phyloP scores from a whole-genome alignment of 2,888 invertebrate genomes.

The Fragum whitleyi region DNA sequence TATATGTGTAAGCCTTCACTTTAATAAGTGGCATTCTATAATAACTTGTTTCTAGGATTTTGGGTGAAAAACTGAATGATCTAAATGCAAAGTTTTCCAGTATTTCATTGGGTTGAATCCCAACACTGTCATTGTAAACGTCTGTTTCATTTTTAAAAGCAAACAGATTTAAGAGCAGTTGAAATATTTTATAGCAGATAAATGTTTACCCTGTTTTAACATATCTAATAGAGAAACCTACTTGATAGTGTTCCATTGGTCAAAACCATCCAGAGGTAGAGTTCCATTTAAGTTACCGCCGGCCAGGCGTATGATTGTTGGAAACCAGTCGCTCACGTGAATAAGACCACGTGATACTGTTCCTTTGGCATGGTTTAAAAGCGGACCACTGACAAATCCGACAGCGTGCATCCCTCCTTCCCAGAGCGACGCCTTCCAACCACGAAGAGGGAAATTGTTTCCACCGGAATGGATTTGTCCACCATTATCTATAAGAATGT shows the following conservation, averaged over 20 bases:
- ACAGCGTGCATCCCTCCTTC: conserved; percentile 83
- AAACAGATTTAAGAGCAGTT: no score
- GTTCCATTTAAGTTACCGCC: conserved; percentile 78
- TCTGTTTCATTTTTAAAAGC: no score
- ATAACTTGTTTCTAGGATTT: no score
- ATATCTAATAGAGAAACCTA: no score
- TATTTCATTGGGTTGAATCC: no score
- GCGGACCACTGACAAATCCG: conserved; percentile 79
- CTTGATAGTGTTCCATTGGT: conserved; percentile 82
- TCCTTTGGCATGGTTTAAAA: conserved; percentile 64
- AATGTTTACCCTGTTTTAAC: no score
- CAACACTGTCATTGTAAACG: no score
- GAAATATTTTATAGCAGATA: no score
- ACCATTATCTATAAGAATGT: conserved; percentile 86
- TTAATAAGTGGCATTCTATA: no score
- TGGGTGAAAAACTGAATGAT: no score
- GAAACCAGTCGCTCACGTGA: conserved; percentile 84
- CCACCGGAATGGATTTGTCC: conserved; percentile 82
- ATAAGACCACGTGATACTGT: conserved; percentile 73
- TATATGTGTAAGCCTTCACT: no score
- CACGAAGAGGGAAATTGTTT: conserved; percentile 83
- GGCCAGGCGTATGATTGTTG: conserved; percentile 80
- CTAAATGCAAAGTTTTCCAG: no score
- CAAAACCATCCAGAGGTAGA: conserved; percentile 80
- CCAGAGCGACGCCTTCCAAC: conserved; percentile 83